Evolutionary conservation across 2,888 invertebrate species (phyloP), one percentile per base, ranked within the genome.

Genomic region (Danaus chrysippus): DNA sequence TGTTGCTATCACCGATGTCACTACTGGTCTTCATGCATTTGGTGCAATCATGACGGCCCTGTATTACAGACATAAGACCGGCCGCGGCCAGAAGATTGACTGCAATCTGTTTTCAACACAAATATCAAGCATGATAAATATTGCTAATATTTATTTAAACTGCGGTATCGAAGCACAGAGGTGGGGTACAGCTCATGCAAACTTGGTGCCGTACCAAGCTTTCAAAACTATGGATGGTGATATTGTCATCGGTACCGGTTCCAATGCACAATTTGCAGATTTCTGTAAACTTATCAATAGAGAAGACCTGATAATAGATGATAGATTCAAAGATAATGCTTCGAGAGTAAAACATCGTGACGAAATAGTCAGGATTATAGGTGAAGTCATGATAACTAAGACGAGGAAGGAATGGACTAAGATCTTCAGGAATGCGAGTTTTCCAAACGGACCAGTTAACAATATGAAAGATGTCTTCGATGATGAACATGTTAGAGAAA

Each of bases 71-170:
- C 83, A 92, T 10, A 93, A 93, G 72, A 97, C 97, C 0, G 96
- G 96, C 0, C 83, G 83, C 67, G 99, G 99, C 0, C 98, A 98
- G 78, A 96, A 96, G 90, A 96, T 99, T 59, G 97, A 98, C 76
- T 98, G 97, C 75, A 94, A 98, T 84, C 92, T 99, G n/a, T 86
- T 99, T 0, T 96, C 98, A 1, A 98, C 98, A 0, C 98, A 98
- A 92, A 93, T 98, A 43, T 94, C 98, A 0, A 93, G 94, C 74
- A 92, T 99, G 79, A 96, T 97, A 19, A 98, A 99, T 79, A 92
- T 98, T 11, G 98, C 94, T 0, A 95, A 95, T 0, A 98, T 96
- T 84, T 99, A 96, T 83, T 87, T 99, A 41, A 99, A 99, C 82
- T 95, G 94, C 55, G 95, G 94, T 0, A 91, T 92, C 23, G 96